Evolutionary conservation across 2,888 invertebrate species (phyloP), one percentile per base, ranked within the genome.

Genomic region (Noctua comes): DNA sequence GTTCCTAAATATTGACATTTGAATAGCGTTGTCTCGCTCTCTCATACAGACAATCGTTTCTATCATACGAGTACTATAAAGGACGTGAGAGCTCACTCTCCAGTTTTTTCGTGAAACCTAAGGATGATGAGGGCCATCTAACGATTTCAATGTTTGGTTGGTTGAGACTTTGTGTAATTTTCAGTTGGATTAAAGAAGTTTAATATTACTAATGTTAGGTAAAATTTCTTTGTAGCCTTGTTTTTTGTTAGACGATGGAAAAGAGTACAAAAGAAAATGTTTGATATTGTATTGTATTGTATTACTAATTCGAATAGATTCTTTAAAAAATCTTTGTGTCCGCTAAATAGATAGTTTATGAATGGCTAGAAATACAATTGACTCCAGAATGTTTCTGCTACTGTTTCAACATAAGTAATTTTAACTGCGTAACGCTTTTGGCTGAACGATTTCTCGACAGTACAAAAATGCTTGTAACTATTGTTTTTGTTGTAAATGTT

Each of bases 181-280:
- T 65, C 48, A 64, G 18, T 68, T 65, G 66, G 36, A 65, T 59
- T 62, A n/a, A 36, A 40, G 76, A 74, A 40, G 16, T 72, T n/a
- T 21, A 16, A 5, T 54, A 16, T 79, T 27, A 18, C 43, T 48
- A 74, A 64, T 70, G 31, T 68, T 48, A 7, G 6, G 36, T 59
- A 21, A 24, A 46, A 43, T 79, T 80, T 73, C 62, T 72, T 72
- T 70, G n/a, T 66, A 51, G 21, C 24, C 11, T 27, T 65, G 65
- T 76, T n/a, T 72, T 65, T 75, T 43, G 43, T n/a, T 51, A 54
- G 31, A 68, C 57, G 66, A 46, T 46, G 46, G 36, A 72, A 72
- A 68, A 68, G n/a, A 21, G n/a, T n/a, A 74, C 65, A 84, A 84
- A 78, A 68, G 64, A n/a, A 64, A 72, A 31, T 64, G 43, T 83